Conservation (phyloP, 2,888 invertebrate species). For the Caenorhabditis uteleia region DNA sequence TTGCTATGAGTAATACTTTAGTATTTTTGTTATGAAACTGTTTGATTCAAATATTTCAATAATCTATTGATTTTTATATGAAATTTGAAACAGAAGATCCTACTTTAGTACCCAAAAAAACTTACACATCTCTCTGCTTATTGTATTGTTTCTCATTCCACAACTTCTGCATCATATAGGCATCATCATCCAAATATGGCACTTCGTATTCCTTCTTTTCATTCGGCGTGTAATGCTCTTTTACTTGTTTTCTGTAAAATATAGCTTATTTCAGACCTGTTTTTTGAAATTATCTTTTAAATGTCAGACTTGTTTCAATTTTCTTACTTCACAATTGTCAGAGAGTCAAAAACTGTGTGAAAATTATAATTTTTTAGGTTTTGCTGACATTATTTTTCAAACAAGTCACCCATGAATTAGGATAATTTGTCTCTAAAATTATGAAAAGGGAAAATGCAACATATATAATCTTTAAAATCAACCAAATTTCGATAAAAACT, state of each 20-base stretch:
- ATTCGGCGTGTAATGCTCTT: conserved; percentile 55
- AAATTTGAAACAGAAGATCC: neutral
- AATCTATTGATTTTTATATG: neutral
- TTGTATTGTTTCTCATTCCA: conserved; percentile 65
- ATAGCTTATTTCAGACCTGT: neutral
- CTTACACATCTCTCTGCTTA: conserved; percentile 47
- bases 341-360: too few relatives aligned
- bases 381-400: too few relatives aligned
- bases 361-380: too few relatives aligned
- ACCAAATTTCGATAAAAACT: conserved; percentile 6
- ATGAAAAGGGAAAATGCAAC: neutral
- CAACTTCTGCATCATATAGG: conserved; percentile 66
- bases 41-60: neutral
- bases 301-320: too few relatives aligned
- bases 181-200: conserved; percentile 67
- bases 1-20: neutral
- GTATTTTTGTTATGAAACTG: conserved; percentile 4
- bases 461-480: neutral
- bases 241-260: conserved; percentile 53
- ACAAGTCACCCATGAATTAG: too few relatives aligned
- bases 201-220: conserved; percentile 64
- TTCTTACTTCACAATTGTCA: too few relatives aligned
- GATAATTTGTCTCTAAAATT: too few relatives aligned
- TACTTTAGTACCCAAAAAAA: neutral
- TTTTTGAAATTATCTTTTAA: neutral